Conservation (phyloP, 2,888 invertebrate genomes). For the Callosobruchus maculatus region DNA sequence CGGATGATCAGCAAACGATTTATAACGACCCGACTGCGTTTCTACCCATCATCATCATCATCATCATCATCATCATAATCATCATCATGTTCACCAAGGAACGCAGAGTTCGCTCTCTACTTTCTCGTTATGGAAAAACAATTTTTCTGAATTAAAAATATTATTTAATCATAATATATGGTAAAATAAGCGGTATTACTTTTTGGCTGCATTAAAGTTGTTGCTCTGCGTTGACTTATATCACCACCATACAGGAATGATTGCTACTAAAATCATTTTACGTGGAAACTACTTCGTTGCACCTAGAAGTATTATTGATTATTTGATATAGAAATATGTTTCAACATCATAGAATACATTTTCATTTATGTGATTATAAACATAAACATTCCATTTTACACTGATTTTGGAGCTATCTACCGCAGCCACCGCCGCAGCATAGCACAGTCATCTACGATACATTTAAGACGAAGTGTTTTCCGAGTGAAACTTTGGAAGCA, state of each 20-base stretch:
- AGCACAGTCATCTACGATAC: no score
- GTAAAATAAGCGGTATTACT: background rate
- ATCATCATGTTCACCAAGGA: no score
- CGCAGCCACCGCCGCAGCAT: no score
- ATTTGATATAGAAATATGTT: no score
- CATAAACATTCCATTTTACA: no score
- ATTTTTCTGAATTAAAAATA: background rate
- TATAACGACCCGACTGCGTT: constrained; percentile 26
- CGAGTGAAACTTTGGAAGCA: background rate
- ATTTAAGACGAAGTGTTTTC: no score
- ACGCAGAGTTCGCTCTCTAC: background rate
- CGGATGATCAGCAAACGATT: constrained; percentile 16
- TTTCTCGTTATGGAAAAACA: background rate
- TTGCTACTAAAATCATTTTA: background rate
- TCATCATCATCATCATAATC: no score
- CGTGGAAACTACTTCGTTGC: background rate
- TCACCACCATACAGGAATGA: background rate
- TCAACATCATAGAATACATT: no score
- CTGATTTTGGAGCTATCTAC: no score
- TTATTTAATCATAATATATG: background rate
- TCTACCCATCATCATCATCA: background rate
- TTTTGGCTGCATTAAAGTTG: background rate
- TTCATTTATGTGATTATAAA: no score
- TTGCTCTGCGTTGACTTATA: background rate
- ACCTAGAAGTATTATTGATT: no score